phyloP scores from a whole-genome alignment of 2,797 vertebrate genomes.

The Periophthalmus magnuspinnatus region DNA sequence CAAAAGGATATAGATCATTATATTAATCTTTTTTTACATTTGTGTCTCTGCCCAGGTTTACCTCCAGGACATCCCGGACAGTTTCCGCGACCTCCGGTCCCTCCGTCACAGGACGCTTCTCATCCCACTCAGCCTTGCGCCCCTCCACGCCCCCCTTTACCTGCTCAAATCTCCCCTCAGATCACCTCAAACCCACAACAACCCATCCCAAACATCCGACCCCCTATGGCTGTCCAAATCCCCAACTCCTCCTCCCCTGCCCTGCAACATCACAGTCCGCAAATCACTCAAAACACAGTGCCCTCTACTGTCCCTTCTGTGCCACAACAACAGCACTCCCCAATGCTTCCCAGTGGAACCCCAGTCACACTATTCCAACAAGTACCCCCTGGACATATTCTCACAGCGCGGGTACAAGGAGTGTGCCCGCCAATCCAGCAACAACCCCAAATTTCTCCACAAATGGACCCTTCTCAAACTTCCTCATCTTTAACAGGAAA shows the following conservation, averaged over 20 bases:
- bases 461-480: conserved; percentile 78
- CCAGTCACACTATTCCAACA: conserved; percentile 95
- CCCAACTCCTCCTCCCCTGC: conserved; percentile 71
- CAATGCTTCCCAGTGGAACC: conserved; percentile 84
- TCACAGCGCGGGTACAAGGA: conserved; percentile 89
- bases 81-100: conserved; percentile 80
- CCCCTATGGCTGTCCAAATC: conserved; percentile 81
- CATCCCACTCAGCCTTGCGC: too few relatives aligned
- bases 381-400: conserved; percentile 91
- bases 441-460: conserved; percentile 73
- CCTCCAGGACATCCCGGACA: conserved; percentile 78
- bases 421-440: conserved; percentile 83
- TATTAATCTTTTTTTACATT: not conserved
- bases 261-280: conserved; percentile 83
- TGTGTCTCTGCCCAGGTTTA: conserved; percentile 60
- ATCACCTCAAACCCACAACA: conserved; percentile 79
- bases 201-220: conserved; percentile 73
- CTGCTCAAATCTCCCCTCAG: conserved; percentile 76
- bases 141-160: conserved; percentile 82
- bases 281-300: conserved; percentile 60
- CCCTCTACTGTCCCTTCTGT: conserved; percentile 32
- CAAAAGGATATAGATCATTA: not conserved
- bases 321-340: conserved; percentile 76
- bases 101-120: conserved; percentile 85
- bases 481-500: conserved; percentile 81